Evolutionary conservation across 2,797 vertebrate species (phyloP).

Genomic region (Knipowitschia caucasica): DNA sequence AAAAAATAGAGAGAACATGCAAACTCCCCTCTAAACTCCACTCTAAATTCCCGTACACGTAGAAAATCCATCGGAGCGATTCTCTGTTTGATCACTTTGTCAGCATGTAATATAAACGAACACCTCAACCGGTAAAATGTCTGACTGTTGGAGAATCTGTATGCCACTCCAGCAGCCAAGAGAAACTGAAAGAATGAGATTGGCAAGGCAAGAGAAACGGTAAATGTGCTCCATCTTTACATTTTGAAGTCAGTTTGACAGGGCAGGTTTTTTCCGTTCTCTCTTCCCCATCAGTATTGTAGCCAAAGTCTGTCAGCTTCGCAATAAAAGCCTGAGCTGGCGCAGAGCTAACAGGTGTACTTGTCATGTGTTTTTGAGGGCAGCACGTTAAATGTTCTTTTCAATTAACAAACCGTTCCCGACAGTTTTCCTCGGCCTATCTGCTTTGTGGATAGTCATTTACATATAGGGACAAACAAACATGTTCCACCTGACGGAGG

Average conservation of each 20-base stretch:
- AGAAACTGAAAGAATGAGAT: not conserved
- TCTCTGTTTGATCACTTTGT: constrained; percentile 3
- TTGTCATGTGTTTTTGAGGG: constrained; percentile 62
- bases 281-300: constrained; percentile 42
- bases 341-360: constrained; percentile 63
- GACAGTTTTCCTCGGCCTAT: constrained; percentile 34
- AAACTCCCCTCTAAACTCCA: not conserved
- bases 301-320: constrained; percentile 59
- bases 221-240: constrained; percentile 18
- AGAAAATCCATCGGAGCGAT: not conserved
- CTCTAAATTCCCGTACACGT: not conserved
- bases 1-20: not conserved
- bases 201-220: not conserved
- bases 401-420: constrained; percentile 64
- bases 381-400: constrained; percentile 59
- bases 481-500: constrained; percentile 35
- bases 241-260: constrained; percentile 42
- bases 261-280: constrained; percentile 25
- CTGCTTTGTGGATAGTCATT: constrained; percentile 12
- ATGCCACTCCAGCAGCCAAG: not conserved
- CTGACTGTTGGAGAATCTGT: not conserved
- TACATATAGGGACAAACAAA: constrained; percentile 38
- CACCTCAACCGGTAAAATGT: not conserved
- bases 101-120: constrained; percentile 5
- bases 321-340: constrained; percentile 45